Conservation (phyloP, 1,140 invertebrate genomes). For the Drosophila navojoa region DNA sequence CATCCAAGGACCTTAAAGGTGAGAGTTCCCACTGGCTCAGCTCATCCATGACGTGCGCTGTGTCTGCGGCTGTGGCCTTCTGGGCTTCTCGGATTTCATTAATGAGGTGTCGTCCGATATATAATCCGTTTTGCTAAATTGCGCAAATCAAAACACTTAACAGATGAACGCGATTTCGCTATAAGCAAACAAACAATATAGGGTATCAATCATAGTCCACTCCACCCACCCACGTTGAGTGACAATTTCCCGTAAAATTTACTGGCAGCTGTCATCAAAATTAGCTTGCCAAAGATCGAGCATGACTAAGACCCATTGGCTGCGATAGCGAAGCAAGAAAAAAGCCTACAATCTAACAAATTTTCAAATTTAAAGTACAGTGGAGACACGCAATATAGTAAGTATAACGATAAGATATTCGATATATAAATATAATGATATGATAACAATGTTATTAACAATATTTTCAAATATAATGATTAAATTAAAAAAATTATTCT, state of each 20-base stretch:
- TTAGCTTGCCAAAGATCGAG: constrained; percentile 42
- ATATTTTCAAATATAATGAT: too few species aligned
- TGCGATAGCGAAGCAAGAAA: constrained; percentile 9
- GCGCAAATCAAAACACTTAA: constrained; percentile 13
- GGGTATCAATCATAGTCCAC: not conserved
- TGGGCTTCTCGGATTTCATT: constrained; percentile 7
- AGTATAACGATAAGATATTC: too few species aligned
- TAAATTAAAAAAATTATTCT: too few species aligned
- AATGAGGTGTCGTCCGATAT: constrained; percentile 18
- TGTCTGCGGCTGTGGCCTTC: too few species aligned
- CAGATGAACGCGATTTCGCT: constrained; percentile 38
- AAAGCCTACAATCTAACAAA: not conserved
- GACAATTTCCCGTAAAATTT: constrained; percentile 52
- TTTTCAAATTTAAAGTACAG: not conserved
- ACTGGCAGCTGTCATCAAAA: constrained; percentile 42
- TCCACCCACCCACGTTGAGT: constrained; percentile 29
- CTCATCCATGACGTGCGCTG: not conserved
- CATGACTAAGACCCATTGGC: constrained; percentile 44
- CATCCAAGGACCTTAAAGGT: not conserved
- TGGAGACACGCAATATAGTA: not conserved
- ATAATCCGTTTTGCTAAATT: constrained; percentile 3
- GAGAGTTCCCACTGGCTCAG: not conserved
- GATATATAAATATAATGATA: too few species aligned
- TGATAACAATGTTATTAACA: too few species aligned
- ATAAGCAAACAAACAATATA: not conserved